A percentile compares a stretch with the other conserved stretches of the same genome.
phyloP scores from a whole-genome alignment of 2,797 vertebrate genomes.

The Leptatherina wallacei region DNA sequence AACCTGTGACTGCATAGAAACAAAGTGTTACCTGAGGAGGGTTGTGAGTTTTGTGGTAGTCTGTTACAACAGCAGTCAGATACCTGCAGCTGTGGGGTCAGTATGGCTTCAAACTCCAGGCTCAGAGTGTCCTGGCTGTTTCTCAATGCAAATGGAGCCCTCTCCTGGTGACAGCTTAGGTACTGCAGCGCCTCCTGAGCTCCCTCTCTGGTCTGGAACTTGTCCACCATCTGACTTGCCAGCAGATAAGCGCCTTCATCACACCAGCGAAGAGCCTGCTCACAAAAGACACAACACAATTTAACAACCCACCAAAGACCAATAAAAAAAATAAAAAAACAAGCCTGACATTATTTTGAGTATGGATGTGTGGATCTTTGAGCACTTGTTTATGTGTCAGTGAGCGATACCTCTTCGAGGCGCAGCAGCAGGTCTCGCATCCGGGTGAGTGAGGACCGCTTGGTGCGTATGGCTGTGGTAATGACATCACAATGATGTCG shows the following conservation, averaged over 20 bases:
- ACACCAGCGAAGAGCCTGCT: conserved; percentile 90
- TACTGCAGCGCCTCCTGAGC: conserved; percentile 90
- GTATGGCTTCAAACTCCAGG: conserved; percentile 87
- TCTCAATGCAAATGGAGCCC: conserved; percentile 82
- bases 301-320: neutral
- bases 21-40: neutral
- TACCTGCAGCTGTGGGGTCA: conserved; percentile 92
- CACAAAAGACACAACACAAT: conserved; percentile 8
- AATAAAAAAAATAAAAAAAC: neutral
- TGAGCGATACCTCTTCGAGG: conserved; percentile 86
- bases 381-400: neutral
- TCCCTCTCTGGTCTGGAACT: conserved; percentile 92
- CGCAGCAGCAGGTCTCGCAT: conserved; percentile 87
- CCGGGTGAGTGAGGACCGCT: conserved; percentile 82
- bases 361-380: neutral
- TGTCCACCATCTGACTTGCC: conserved; percentile 92
- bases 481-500: conserved; percentile 89
- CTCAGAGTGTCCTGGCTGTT: conserved; percentile 83
- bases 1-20: conserved; percentile 85
- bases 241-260: conserved; percentile 93
- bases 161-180: conserved; percentile 89
- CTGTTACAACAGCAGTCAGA: neutral
- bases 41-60: neutral
- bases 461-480: conserved; percentile 85
- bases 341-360: neutral